Conservation (phyloP, 1,140 invertebrate genomes). For the Drosophila kepulauana region DNA sequence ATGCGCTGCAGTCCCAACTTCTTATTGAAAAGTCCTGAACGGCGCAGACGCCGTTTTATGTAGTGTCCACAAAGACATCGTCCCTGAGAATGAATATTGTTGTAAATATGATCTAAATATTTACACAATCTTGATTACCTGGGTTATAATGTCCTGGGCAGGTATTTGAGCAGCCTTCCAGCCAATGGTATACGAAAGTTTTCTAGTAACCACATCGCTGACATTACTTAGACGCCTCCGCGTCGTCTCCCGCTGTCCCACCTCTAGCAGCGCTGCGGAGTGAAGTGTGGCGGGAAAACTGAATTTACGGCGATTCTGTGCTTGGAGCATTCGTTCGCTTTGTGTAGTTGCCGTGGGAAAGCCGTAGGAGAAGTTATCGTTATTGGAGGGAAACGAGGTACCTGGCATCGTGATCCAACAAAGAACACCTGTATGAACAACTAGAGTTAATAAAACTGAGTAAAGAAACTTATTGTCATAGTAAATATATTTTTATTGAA, state of each 20-base stretch:
- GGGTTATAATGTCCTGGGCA: conserved; percentile 87
- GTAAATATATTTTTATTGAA: no score
- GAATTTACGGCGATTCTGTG: conserved; percentile 85
- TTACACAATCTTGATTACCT: conserved; percentile 64
- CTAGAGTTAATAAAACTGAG: conserved; percentile 3
- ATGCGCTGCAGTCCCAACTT: conserved; percentile 90
- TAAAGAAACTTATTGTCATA: no score
- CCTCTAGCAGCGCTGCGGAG: conserved; percentile 80
- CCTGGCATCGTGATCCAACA: conserved; percentile 58
- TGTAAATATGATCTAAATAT: neutral
- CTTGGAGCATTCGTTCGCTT: conserved; percentile 65
- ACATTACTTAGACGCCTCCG: conserved; percentile 89
- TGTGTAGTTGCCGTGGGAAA: conserved; percentile 71
- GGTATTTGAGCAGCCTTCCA: conserved; percentile 87
- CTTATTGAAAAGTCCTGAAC: conserved; percentile 88
- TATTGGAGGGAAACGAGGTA: conserved; percentile 75
- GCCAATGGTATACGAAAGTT: conserved; percentile 90
- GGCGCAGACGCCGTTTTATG: conserved; percentile 88
- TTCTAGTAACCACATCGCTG: conserved; percentile 89
- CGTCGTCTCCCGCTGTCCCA: conserved; percentile 72
- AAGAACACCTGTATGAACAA: conserved; percentile 60
- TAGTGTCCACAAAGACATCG: conserved; percentile 88
- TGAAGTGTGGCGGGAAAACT: conserved; percentile 86
- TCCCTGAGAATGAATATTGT: conserved; percentile 71
- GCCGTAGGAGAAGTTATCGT: conserved; percentile 74